phyloP scores from a whole-genome alignment of 1,140 invertebrate species.

The Melitaea cinxia region DNA sequence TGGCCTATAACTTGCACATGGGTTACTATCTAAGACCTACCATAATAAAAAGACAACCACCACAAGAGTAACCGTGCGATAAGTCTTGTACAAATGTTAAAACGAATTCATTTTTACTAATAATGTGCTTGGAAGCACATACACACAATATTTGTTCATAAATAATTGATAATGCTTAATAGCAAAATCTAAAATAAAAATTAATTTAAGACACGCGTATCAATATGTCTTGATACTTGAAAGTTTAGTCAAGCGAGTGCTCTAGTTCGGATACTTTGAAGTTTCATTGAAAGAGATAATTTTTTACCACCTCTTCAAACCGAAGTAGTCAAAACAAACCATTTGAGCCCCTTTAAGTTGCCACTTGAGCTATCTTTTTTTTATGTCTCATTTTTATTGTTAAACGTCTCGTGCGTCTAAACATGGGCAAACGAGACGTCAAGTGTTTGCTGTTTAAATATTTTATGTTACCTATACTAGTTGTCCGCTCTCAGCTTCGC shows the following conservation, averaged over 20 bases:
- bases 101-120: too few species aligned
- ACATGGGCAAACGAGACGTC: slow-evolving; percentile 14
- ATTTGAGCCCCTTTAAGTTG: slow-evolving; percentile 59
- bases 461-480: background rate
- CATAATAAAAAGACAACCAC: too few species aligned
- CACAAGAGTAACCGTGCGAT: too few species aligned
- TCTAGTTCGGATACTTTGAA: slow-evolving; percentile 54
- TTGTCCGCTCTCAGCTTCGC: background rate
- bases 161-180: background rate
- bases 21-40: too few species aligned
- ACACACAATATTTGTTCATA: too few species aligned
- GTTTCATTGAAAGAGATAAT: slow-evolving; percentile 59
- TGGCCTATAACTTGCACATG: too few species aligned
- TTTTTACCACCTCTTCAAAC: slow-evolving; percentile 65
- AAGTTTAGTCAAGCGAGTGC: slow-evolving; percentile 10
- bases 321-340: slow-evolving; percentile 77
- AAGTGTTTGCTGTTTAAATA: slow-evolving; percentile 6
- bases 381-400: slow-evolving; percentile 67
- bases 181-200: background rate
- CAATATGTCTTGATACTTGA: slow-evolving; percentile 1
- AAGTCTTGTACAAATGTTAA: too few species aligned
- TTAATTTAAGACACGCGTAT: background rate
- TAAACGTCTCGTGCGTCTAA: slow-evolving; percentile 20
- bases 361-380: slow-evolving; percentile 60
- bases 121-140: too few species aligned